A percentile compares a stretch with the other conserved stretches of the same genome.
Evolutionary conservation across 2,113 vertebrate species (phyloP).

Genomic region (Cnemophilus loriae): DNA sequence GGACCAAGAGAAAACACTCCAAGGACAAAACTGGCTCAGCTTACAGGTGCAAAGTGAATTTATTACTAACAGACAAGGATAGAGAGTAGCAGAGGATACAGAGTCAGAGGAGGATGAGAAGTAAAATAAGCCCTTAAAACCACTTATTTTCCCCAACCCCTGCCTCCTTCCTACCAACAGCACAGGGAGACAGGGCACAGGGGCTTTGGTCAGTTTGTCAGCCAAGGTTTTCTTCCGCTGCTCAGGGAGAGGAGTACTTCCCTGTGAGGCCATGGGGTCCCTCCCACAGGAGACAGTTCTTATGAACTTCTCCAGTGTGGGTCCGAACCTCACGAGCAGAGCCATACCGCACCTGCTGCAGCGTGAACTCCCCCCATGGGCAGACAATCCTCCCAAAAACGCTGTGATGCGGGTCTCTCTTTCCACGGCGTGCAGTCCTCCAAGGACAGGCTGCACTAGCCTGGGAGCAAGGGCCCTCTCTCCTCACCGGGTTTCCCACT

Average conservation of each 20-base stretch:
- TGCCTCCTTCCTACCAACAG: no score
- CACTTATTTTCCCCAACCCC: fast-evolving
- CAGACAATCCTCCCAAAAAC: background rate
- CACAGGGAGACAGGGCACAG: no score
- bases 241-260: background rate
- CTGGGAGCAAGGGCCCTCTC: background rate
- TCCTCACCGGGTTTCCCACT: background rate
- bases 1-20: background rate
- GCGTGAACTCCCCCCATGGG: fast-evolving
- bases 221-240: background rate
- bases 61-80: no score
- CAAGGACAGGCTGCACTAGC: background rate
- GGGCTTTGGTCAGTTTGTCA: background rate
- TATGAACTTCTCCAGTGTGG: fast-evolving
- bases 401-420: fast-evolving
- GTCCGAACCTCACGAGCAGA: background rate
- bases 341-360: no score
- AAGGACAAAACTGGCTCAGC: background rate
- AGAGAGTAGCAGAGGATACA: no score
- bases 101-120: background rate
- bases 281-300: background rate
- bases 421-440: no score
- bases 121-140: background rate
- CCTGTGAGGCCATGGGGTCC: background rate
- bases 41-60: background rate